Evolutionary conservation across 1,140 invertebrate genomes (phyloP), one percentile per base, ranked within the genome.

Genomic region (Brachionus rotundiformis): DNA sequence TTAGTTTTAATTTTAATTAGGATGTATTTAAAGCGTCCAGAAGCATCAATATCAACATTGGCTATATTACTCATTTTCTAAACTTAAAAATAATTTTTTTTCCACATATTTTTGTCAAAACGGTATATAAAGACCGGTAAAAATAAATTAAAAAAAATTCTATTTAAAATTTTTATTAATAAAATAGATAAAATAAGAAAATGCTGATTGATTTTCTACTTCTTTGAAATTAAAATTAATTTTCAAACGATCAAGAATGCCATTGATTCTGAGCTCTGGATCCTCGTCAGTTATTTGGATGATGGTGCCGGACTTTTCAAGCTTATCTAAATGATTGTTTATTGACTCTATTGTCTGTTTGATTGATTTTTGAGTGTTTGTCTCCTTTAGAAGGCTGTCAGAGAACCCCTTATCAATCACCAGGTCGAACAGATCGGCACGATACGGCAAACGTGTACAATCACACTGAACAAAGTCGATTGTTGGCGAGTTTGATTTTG

Each of bases 241-340:
- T 10, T 54, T 25, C 25, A 77, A 29, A 25, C 25, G 44, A 63
- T 59, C 76, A 59, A 23, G 31, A 16, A 77, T 39, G 33, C 29
- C 16, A 33, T 23, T 31, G 11, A 79, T 79, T 36, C 85, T 79
- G 0, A 83, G 47, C 65, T 86, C 85, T 11, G 85, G 85, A 33
- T 85, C 85, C 82, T 86, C 85, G 39, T 85, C 85, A 10, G 85
- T 84, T n/a, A 85, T 83, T 82, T 86, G 85, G 47, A 84, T 19
- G 25, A 84, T 82, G n/a, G 44, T 59, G 36, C 85, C 84, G 31
- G 31, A 44, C 1, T 54, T 23, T 11, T 81, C 36, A 71, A 85
- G 65, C 16, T 84, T 71, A 25, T 83, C 19, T 2, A 75, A 29
- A 25, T 83, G 59, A 63, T 85, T 84, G 7, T 54, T 65, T 71